These are phyloP conservation scores for Castor canadensis DNA, from an alignment of 2,113 vertebrate species.

Conservation along the genomic window DNA sequence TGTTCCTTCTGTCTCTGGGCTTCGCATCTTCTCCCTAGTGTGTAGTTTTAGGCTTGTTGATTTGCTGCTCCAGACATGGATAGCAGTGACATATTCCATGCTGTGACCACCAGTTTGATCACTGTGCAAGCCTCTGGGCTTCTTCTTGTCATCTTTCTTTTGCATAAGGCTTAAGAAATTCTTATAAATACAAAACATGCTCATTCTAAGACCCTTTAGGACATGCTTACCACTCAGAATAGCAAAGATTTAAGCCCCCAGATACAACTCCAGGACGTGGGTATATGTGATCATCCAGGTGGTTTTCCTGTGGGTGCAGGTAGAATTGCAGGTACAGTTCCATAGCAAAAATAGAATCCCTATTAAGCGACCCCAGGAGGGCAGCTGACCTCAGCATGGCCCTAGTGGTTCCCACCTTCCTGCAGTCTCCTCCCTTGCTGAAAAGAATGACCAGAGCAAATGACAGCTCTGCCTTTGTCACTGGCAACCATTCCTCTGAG, in stretches of 20 bases:
- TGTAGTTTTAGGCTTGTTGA: fast-evolving
- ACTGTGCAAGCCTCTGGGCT: not conserved
- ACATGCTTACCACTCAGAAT: not conserved
- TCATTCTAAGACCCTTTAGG: not conserved
- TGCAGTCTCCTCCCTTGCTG: no score
- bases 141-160: not conserved
- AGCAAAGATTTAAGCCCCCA: no score
- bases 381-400: not conserved
- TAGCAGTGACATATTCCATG: not conserved
- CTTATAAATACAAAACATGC: not conserved
- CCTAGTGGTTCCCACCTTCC: not conserved
- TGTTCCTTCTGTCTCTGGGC: not conserved
- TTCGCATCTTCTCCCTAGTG: not conserved
- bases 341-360: not conserved
- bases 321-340: no score
- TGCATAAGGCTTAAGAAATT: not conserved
- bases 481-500: no score
- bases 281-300: no score
- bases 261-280: no score
- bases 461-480: no score
- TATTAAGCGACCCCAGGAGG: not conserved
- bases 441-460: not conserved
- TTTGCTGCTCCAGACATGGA: not conserved
- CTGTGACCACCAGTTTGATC: no score
- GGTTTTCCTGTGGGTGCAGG: not conserved